phyloP scores from a whole-genome alignment of 1,140 invertebrate genomes.

The Heliothis virescens region DNA sequence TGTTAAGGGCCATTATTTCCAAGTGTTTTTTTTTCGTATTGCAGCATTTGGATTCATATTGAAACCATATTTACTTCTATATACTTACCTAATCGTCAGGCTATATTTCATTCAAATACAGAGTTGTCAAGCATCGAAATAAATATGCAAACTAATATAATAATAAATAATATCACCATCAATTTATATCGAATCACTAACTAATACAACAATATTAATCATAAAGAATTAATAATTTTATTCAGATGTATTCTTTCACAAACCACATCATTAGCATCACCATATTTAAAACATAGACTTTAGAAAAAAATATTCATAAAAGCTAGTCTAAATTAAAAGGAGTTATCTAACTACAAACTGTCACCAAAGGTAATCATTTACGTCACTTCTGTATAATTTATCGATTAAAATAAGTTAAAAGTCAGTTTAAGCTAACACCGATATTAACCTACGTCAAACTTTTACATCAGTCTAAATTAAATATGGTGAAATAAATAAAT shows the following conservation, averaged over 20 bases:
- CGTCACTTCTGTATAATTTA: neutral
- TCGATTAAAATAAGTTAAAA: neutral
- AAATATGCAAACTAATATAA: too few relatives aligned
- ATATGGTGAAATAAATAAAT: constrained; percentile 11
- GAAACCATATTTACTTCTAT: too few relatives aligned
- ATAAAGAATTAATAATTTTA: neutral
- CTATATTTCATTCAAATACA: too few relatives aligned
- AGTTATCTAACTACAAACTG: constrained; percentile 2
- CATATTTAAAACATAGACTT: neutral
- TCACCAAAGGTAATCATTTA: neutral
- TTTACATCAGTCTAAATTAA: neutral
- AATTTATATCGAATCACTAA: too few relatives aligned
- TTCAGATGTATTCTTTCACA: neutral
- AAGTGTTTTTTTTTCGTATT: too few relatives aligned
- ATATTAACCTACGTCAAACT: neutral
- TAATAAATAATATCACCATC: too few relatives aligned
- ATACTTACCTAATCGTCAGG: too few relatives aligned
- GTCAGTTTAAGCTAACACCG: neutral
- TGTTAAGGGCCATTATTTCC: too few relatives aligned
- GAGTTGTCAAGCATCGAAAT: too few relatives aligned
- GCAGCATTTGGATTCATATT: too few relatives aligned
- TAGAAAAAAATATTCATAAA: neutral
- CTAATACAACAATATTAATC: too few relatives aligned
- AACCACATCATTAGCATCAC: neutral
- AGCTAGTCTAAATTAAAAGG: neutral